A percentile compares a stretch with the other conserved stretches of the same genome.
These are phyloP conservation scores for Dyspetes luteomarginatus DNA, from an alignment of 2,888 invertebrate genomes.

Conservation along the genomic window DNA sequence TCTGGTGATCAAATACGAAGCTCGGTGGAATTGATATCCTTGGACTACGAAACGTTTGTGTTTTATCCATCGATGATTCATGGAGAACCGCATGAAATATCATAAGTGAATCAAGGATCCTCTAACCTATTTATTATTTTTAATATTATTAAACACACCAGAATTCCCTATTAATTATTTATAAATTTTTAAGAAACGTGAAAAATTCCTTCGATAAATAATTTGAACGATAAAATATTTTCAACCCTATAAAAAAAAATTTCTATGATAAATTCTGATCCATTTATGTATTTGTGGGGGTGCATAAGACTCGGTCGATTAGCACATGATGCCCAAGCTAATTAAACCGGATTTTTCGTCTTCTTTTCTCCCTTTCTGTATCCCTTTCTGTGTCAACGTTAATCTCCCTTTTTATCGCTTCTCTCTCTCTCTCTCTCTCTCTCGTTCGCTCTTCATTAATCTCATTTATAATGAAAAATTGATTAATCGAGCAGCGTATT, in stretches of 20 bases:
- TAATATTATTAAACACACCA: no score
- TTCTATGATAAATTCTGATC: constrained; percentile 3
- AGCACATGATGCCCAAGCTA: constrained; percentile 46
- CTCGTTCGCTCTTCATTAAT: constrained; percentile 6
- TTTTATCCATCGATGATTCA: constrained; percentile 28
- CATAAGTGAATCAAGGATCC: constrained; percentile 18
- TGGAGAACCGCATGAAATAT: not conserved
- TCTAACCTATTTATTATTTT: no score
- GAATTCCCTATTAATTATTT: no score
- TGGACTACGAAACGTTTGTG: constrained; percentile 29
- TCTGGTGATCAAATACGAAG: not conserved
- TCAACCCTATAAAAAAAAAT: no score
- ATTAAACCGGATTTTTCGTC: constrained; percentile 53
- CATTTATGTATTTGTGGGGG: not conserved
- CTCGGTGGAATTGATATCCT: constrained; percentile 50
- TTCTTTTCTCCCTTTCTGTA: constrained; percentile 21
- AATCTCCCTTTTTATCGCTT: not conserved
- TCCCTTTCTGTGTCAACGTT: not conserved
- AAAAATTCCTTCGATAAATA: no score
- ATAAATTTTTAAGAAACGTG: not conserved
- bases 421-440: not conserved
- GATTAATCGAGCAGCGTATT: constrained; percentile 46
- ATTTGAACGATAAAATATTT: no score
- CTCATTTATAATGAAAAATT: constrained; percentile 32
- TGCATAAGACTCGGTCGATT: constrained; percentile 46